Base-by-base conservation (phyloP, 1,140 invertebrate genomes). In the Adoxophyes honmai region DNA sequence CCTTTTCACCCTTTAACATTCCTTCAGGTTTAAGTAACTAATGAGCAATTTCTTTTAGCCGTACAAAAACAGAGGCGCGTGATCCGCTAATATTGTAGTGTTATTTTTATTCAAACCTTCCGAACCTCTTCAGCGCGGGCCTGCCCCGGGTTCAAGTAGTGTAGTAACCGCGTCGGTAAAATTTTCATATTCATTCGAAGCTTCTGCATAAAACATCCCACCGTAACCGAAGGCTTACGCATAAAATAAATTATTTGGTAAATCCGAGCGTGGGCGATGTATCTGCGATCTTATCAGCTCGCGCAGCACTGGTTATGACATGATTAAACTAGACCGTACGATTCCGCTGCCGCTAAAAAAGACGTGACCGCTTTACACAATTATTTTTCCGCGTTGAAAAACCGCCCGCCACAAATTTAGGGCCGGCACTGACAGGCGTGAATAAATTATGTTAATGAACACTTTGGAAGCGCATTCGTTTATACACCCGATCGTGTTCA, bases 371-470 rank as follows among this genome's bases (percentile, higher is more conserved):
- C 63, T 73, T 78, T 84, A 62, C 74, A 73, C 66, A 69, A 81
- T 79, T 56, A 33, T 48, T 74, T 73, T 71, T 66, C 62, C 62
- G 57, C 53, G 70, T 66, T 75, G 72, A 78, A 81, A 81, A 78
- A 77, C 71, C 73, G 66, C 77, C 75, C 66, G 72, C 75, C 75
- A 81, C 81, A 81, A 87, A 85, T 86, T 85, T 83, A 81, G 84
- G 81, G 72, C 69, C 77, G 69, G 71, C 65, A 78, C 76, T 86
- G 84, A 83, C 81, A 79, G 78, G 68, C 62, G 55, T 73, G 82
- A 79, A 88, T 88, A 88, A 83, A 88, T 88, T 88, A 88, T 88
- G 82, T 63, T 88, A 88, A 88, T 84, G 81, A 83, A 81, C 70
- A 72, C 73, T 87, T 86, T 79, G 70, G 73, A 82, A 83, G 82